Evolutionary conservation across 2,888 invertebrate species (phyloP), one percentile per base, ranked within the genome.

Genomic region (Thalpophila matura): DNA sequence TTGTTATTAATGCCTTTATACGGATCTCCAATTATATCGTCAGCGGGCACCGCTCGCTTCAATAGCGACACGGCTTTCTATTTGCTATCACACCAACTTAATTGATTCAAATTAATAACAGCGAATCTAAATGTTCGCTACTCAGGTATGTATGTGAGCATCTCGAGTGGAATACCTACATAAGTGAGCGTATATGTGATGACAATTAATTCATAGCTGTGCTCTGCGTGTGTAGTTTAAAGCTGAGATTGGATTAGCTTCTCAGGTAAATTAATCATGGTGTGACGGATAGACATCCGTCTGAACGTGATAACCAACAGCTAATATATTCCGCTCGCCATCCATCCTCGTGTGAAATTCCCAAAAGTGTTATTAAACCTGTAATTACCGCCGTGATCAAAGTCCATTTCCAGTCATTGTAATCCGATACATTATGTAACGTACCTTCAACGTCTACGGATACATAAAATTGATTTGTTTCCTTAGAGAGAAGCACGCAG

Each of bases 1-100:
- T 89, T 90, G 91, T 91, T 92, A 91, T 92, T 92, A 91, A 92
- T 91, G 89, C 86, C 87, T 85, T 86, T 86, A 89, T 90, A 89
- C 88, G 86, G 87, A 87, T 87, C 88, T 90, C 89, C 89, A 92
- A 92, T 92, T 91, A 91, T 90, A 88, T 88, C 82, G 82, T 81
- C 80, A 78, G 75, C 77, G 80, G 75, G 77, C 71, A 26, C 76
- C 80, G n/a, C 79, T 73, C 79, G 83, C 79, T 82, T 83, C 84
- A 83, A 80, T 88, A 81, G 79, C 75, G 79, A 78, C 81, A 77
- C 76, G 79, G 71, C 74, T 76, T 55, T 75, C 62, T 85, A 77
- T 82, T 84, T 82, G 75, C 71, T 79, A 81, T 80, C 73, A 80
- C 66, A 75, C 77, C 72, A 76, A 78, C 80, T 77, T 78, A 83